Evolutionary conservation across 2,888 invertebrate species (phyloP), one percentile per base, ranked within the genome.

Genomic region (Eristalis tenax): DNA sequence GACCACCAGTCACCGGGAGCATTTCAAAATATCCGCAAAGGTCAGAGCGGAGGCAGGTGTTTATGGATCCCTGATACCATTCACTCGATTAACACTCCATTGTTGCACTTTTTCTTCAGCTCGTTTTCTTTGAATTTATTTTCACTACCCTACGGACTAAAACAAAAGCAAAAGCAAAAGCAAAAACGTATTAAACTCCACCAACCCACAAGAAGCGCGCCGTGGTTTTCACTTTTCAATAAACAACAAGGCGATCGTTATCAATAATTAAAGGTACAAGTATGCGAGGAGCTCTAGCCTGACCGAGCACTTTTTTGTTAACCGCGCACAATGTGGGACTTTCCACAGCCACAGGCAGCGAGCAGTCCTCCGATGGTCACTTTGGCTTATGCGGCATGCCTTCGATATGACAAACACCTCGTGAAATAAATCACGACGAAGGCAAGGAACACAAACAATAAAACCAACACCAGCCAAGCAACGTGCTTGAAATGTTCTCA

Each of bases 71-170:
- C 76, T 70, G 66, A 82, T 78, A 68, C 77, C 71, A 69, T 83
- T 80, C 83, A 87, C 87, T 87, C 71, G 83, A 83, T 83, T 87
- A 87, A 80, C 87, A 87, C 87, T 86, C 83, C 66, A 87, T 83
- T 87, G 83, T 83, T 79, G 63, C 87, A 87, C 87, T 75, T 79
- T 86, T 83, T 61, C 71, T 56, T 28, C 32, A 38, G 32, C 23
- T 59, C 32, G 35, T 50, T 71, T 61, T 66, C 43, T 50, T 15
- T 35, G 18, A 71, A 63, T 68, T 84, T 71, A 32, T 61, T 66
- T 78, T 70, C 86, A 82, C 70, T 70, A 61, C 77, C 69, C 28
- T 43, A 10, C 35, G 64, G 69, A 35, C 50, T 38, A 75, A 32
- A 11, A 57, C 40, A 61, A 40, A 68, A 56, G 69, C 73, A 59